Conservation (phyloP, 2,797 vertebrate species). For the Esox lucius region DNA sequence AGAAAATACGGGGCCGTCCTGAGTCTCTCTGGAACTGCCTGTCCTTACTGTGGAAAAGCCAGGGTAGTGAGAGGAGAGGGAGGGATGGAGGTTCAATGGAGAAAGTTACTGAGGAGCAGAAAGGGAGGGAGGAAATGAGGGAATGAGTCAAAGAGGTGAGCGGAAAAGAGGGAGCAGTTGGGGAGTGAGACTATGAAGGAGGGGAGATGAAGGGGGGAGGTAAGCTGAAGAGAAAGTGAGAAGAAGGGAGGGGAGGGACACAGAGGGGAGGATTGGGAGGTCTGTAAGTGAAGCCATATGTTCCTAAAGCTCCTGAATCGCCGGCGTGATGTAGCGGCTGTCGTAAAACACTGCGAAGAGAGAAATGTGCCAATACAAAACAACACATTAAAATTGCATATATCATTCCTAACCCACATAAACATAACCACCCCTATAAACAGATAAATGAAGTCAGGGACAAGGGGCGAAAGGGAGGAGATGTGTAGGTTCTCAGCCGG, state of each 20-base stretch:
- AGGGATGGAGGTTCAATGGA: not conserved
- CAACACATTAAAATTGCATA: conserved; percentile 27
- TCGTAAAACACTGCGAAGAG: not conserved
- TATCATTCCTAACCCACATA: conserved; percentile 22
- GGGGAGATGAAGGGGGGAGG: not conserved
- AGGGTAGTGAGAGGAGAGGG: conserved; percentile 15
- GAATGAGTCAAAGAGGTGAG: conserved; percentile 51
- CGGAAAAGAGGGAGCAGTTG: conserved; percentile 12
- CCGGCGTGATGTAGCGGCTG: conserved; percentile 34
- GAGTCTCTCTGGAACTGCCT: not conserved
- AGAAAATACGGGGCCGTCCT: not conserved
- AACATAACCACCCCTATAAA: conserved; percentile 6
- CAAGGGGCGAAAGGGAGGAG: conserved; percentile 31
- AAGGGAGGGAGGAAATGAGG: conserved; percentile 45
- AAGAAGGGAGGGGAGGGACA: conserved; percentile 5
- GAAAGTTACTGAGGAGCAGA: conserved; percentile 10
- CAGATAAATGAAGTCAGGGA: conserved; percentile 12
- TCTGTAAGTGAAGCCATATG: conserved; percentile 80
- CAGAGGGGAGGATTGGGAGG: conserved; percentile 50
- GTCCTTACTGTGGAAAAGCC: not conserved
- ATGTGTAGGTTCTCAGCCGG: conserved; percentile 47
- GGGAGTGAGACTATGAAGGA: not conserved
- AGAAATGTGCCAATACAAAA: conserved; percentile 3
- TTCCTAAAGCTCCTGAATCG: conserved; percentile 63
- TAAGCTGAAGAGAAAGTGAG: conserved; percentile 12